Evolutionary conservation across 1,140 invertebrate genomes (phyloP).

Genomic region (Zaprionus gabonicus): DNA sequence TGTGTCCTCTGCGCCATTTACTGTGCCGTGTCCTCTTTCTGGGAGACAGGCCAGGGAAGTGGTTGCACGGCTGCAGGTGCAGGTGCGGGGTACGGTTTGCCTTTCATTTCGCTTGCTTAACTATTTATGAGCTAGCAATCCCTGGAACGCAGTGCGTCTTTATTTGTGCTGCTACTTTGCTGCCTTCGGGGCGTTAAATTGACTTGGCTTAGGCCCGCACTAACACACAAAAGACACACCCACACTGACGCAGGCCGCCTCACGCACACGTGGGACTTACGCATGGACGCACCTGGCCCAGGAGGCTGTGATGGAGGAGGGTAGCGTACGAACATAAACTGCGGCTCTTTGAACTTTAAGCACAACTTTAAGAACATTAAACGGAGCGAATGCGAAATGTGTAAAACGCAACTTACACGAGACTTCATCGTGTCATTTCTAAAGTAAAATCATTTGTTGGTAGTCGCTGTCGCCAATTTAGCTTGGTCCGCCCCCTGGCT

Average conservation of each 20-base stretch:
- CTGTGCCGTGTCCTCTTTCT: constrained; percentile 54
- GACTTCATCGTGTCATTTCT: constrained; percentile 53
- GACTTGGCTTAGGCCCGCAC: constrained; percentile 64
- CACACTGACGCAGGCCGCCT: neutral
- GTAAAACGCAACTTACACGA: constrained; percentile 46
- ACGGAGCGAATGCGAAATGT: constrained; percentile 55
- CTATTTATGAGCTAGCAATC: constrained; percentile 83
- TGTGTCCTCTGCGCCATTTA: constrained; percentile 43
- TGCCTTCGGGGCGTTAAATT: constrained; percentile 80
- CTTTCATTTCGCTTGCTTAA: constrained; percentile 79
- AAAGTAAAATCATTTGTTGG: constrained; percentile 49
- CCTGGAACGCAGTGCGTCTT: constrained; percentile 78
- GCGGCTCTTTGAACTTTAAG: constrained; percentile 42
- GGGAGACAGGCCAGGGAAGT: neutral
- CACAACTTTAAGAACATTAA: constrained; percentile 57
- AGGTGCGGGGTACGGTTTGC: constrained; percentile 32
- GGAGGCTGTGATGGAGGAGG: neutral
- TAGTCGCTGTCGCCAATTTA: constrained; percentile 45
- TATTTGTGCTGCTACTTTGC: constrained; percentile 82
- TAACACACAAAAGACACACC: constrained; percentile 20
- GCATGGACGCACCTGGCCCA: constrained; percentile 61
- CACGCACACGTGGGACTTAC: constrained; percentile 38
- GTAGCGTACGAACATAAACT: constrained; percentile 36
- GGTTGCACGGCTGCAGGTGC: neutral
- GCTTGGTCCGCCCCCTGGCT: neutral